Base-by-base conservation (phyloP, 2,888 invertebrate genomes). In the Busseola fusca region DNA sequence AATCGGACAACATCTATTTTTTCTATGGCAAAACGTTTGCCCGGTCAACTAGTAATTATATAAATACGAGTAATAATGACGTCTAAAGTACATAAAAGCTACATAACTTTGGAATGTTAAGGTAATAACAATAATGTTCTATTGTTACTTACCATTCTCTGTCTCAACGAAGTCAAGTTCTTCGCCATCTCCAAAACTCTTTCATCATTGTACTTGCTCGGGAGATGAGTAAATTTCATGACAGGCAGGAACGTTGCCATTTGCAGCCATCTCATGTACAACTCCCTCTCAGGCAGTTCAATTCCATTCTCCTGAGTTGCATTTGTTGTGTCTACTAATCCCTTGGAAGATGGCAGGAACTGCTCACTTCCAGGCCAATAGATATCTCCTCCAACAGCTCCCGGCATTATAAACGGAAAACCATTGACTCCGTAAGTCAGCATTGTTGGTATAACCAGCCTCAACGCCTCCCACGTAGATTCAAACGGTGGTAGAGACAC, bases 321-420 rank as follows among this genome's bases (percentile, higher is more conserved):
- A 63, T 92, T 94, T 10, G 87, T 90, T 21, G 80, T 86, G 52
- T 93, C 94, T 64, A 88, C 79, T 18, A 87, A 93, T 68, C 94
- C 96, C 86, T 94, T 96, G 68, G 96, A 96, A 73, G 92, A 96
- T 64, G 95, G 94, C 78, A 94, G 90, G 87, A 95, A 96, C 74
- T 96, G 96, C 27, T 96, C 95, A 62, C 94, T 94, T 2, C 96
- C 96, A 4, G 97, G 96, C 78, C 97, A 95, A 64, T 97, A 96
- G 57, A 97, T 97, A 86, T 98, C 98, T 0, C 99, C 99, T 0
- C 99, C 99, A 0, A 99, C 98, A 7, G 99, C 98, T 0, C 99
- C 99, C 0, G 99, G 98, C 96, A 99, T 97, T 58, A 99, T 96
- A 86, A 99, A 99, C 0, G 99, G 99, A 92, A 98, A 99, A 0